Evolutionary conservation across 1,140 invertebrate genomes (phyloP), one percentile per base, ranked within the genome.

Genomic region (Drosophila mojavensis): DNA sequence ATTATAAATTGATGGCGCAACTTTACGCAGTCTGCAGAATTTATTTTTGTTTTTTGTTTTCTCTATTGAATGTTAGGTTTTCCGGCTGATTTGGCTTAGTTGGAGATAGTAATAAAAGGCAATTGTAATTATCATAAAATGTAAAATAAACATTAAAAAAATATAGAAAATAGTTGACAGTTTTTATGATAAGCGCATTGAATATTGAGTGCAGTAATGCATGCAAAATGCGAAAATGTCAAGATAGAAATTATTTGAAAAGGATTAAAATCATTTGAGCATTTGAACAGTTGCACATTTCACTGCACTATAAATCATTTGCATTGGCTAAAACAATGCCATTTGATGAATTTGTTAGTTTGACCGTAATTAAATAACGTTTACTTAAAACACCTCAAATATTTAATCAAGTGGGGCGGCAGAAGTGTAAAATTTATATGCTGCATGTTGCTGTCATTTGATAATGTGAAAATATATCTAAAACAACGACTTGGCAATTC

Each of bases 401-500:
- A 28, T 50, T 50, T 50, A 50, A 50, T 50, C 20, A 26, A 3
- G 41, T 43, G 41, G 11, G 13, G 0, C n/a, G 43, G 43, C 43
- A 47, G 43, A 47, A 3, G 11, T 11, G 36, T 39, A 39, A 39
- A 39, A 47, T 47, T 47, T 47, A 15, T 15, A 20, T 7, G 15
- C 43, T 15, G 43, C 43, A 48, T 61, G 56, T 17, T 47, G 51
- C 43, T 54, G 61, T 67, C 55, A 47, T 45, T 45, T 50, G 36
- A 24, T 62, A 55, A 61, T 68, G 59, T 36, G 58, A 7, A 62
- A 74, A 36, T 56, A 36, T 56, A 69, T 56, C 51, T 61, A 13
- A 39, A 39, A 36, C 56, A 73, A 60, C 48, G 33, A 68, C 58
- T 61, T 69, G 59, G 17, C 33, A 58, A 69, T 50, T 68, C 71